Percentiles rank a stretch among this genome's conserved stretches.
Evolutionary conservation across 2,113 vertebrate species (phyloP).

Genomic region (Hippoglossus stenolepis): DNA sequence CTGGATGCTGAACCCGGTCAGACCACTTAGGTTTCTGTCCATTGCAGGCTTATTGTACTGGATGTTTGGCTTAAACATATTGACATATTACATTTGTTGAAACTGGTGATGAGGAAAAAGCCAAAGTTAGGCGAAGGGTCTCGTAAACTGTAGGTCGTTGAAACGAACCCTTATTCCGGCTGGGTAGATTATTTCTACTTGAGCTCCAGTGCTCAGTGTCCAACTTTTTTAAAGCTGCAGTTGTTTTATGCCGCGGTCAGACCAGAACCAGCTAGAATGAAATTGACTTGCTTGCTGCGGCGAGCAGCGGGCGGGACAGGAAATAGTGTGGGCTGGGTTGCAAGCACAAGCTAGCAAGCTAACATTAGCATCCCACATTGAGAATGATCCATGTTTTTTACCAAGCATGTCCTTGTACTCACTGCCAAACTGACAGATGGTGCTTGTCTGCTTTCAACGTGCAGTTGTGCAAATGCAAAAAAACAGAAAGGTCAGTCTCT

Average conservation of each 20-base stretch:
- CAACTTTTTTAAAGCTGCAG: constrained; percentile 33
- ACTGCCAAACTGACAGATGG: constrained; percentile 13
- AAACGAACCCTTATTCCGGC: constrained; percentile 10
- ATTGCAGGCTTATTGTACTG: neutral
- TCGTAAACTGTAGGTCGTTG: constrained; percentile 25
- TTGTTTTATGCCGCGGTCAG: constrained; percentile 17
- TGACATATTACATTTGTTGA: neutral
- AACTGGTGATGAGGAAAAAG: constrained; percentile 1
- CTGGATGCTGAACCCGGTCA: constrained; percentile 37
- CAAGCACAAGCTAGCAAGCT: constrained; percentile 28
- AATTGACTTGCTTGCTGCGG: constrained; percentile 37
- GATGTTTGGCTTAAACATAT: constrained; percentile 6
- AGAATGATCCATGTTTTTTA: constrained; percentile 29
- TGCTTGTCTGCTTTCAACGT: constrained; percentile 11
- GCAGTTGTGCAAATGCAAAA: neutral
- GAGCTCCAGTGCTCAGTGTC: constrained; percentile 45
- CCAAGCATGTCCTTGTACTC: constrained; percentile 4
- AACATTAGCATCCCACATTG: constrained; percentile 45
- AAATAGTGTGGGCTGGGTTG: constrained; percentile 31
- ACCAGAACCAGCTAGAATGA: neutral
- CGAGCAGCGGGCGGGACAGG: constrained; percentile 41
- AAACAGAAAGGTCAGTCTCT: constrained; percentile 3
- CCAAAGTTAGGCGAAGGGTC: constrained; percentile 5
- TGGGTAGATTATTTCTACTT: constrained; percentile 13
- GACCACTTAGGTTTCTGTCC: constrained; percentile 5